These are phyloP conservation scores for Pyrocephalus nanus DNA, from an alignment of 2,797 vertebrate genomes.

Conservation along the genomic window DNA sequence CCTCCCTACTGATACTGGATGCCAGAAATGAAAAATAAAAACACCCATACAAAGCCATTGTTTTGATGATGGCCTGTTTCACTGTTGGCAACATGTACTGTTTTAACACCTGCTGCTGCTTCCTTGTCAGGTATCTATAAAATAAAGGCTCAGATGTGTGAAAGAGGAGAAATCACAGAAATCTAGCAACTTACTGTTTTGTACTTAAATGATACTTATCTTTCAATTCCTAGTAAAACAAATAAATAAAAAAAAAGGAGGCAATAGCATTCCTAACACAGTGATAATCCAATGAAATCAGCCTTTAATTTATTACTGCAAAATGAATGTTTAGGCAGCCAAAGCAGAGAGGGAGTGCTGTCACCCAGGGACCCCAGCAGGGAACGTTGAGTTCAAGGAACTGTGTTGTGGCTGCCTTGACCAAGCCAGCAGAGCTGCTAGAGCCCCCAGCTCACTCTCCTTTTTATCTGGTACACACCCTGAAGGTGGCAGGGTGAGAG, in stretches of 20 bases:
- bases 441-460: neutral
- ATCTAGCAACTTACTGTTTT: neutral
- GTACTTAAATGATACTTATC: neutral
- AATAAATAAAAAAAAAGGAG: neutral
- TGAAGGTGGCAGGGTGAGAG: neutral
- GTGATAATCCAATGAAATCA: neutral
- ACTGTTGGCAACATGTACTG: neutral
- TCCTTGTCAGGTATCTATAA: neutral
- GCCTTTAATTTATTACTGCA: neutral
- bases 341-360: neutral
- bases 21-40: neutral
- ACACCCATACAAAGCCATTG: neutral
- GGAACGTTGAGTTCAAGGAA: neutral
- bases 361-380: neutral
- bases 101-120: neutral
- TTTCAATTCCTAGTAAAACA: neutral
- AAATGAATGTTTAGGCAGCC: neutral
- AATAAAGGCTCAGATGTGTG: neutral
- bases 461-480: neutral
- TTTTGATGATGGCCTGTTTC: neutral
- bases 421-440: neutral
- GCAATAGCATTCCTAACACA: neutral
- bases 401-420: neutral
- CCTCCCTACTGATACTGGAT: neutral
- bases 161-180: neutral